Percentiles rank a stretch among this genome's conserved stretches.
These are phyloP conservation scores for Lontra canadensis DNA, from an alignment of 2,113 vertebrate genomes.

Conservation along the genomic window DNA sequence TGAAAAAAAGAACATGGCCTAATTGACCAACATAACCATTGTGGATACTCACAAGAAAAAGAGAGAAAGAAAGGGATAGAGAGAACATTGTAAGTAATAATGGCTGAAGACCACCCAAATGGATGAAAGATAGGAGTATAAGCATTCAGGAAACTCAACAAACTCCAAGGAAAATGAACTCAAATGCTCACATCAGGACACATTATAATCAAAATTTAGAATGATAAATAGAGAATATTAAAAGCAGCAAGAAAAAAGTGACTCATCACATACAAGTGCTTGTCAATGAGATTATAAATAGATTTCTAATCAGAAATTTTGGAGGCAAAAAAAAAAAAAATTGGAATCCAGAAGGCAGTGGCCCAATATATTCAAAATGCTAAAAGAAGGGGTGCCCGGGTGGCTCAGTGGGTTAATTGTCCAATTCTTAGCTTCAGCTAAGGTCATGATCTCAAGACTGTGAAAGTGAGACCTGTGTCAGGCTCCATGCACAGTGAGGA, in stretches of 20 bases:
- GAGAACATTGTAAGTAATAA: background rate
- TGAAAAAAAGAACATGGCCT: background rate
- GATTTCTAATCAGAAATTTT: background rate
- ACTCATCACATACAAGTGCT: background rate
- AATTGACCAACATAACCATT: background rate
- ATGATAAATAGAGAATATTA: background rate
- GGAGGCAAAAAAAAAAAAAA: background rate
- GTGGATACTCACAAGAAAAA: background rate
- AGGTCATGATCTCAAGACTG: background rate
- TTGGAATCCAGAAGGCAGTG: background rate
- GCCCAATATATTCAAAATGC: background rate
- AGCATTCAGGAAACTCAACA: background rate
- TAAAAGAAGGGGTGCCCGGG: background rate
- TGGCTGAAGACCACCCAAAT: background rate
- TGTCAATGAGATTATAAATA: background rate
- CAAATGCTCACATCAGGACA: background rate
- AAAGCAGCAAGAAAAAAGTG: background rate
- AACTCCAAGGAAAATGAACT: background rate
- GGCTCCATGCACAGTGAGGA: background rate
- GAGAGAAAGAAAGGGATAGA: background rate
- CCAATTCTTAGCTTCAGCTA: background rate
- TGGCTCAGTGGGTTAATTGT: background rate
- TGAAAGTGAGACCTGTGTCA: background rate
- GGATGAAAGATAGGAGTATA: background rate
- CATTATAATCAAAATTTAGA: background rate